Evolutionary conservation across 53 echinoderm and acorn worm species (phyloP), one percentile per base, ranked within the genome.

Genomic region (Crossaster papposus): DNA sequence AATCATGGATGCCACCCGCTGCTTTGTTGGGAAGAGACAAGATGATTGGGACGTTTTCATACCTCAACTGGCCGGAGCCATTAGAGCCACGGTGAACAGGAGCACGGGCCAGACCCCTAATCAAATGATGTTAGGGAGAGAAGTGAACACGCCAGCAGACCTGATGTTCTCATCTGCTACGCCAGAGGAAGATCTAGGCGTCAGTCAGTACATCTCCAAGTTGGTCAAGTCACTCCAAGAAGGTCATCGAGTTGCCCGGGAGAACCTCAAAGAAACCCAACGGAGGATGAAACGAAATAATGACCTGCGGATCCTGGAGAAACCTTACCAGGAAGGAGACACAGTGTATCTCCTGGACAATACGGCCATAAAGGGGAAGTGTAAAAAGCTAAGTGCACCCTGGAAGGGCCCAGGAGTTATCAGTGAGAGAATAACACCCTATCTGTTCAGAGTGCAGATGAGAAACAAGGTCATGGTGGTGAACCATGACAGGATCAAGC

Each of bases 401-500:
- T 89, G 89, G 92, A 92, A 92, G 50, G 92, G 92, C 18, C 92
- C 89, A 11, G 88, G 75, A 14, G 23, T 89, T 26, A 81, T 89
- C 22, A 72, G 53, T 0, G 44, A 92, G 11, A 72, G 31, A 33
- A 32, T 81, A 10, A 80, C 79, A 11, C 89, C 92, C 2, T 92
- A 82, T 44, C 80, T 92, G 0, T 89, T 80, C 64, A 68, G 89
- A 51, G 89, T 92, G 36, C 71, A 73, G 53, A 53, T 81, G 36
- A 34, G 81, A 14, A 92, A 82, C 51, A 89, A 55, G 76, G 37
- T 75, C n/a, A 71, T 89, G 73, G 62, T 75, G 22, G 63, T 89
- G 3, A 92, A 92, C 64, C 92, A 92, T 62, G 92, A 92, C 33
- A 70, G 79, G 22, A 50, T 92, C 6, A 92, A 92, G 77, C 80